Evolutionary conservation across 2,888 invertebrate species (phyloP), one percentile per base, ranked within the genome.

Genomic region (Ptychoptera albimana): DNA sequence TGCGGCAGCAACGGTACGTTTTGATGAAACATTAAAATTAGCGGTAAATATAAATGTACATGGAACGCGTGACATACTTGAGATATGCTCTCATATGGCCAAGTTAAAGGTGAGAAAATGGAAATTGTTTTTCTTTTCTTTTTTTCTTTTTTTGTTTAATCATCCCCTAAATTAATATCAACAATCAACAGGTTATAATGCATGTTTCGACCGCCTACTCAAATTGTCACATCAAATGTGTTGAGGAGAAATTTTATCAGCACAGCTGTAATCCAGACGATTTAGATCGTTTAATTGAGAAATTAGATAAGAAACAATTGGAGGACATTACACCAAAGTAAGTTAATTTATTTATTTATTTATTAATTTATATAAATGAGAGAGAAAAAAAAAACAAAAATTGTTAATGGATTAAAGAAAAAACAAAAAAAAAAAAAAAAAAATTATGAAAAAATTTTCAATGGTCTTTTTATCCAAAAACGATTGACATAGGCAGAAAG

Each of bases 1-100:
- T 58, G 82, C 83, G 8, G 94, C 94, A 0, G 96, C 94, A 1
- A 93, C 93, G 0, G 86, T 94, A 5, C 57, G 63, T 13, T 85
- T 85, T 55, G 76, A 80, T 57, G 84, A 84, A 56, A 74, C 74
- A 16, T 63, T 85, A 12, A 73, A 73, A 59, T 59, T 71, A 9
- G 79, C 84, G 0, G 66, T 79, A 42, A 71, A 73, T 50, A 77
- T 82, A 61, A 84, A 84, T 61, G 73, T 83, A 2, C 61, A 72
- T n/a, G 80, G 77, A 36, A 76, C 79, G 1, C 69, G 73, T 46
- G 70, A 76, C 49, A 67, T 83, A 50, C 56, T 84, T 36, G 63
- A 71, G 35, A 61, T 85, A 42, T 76, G 75, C 54, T 73, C 73
- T 58, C 67, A 72, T 52, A 76, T 82, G 64, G 67, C 65, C 45